A percentile compares a stretch with the other conserved stretches of the same genome.
phyloP scores from a whole-genome alignment of 2,888 invertebrate species.

The Noctua comes region DNA sequence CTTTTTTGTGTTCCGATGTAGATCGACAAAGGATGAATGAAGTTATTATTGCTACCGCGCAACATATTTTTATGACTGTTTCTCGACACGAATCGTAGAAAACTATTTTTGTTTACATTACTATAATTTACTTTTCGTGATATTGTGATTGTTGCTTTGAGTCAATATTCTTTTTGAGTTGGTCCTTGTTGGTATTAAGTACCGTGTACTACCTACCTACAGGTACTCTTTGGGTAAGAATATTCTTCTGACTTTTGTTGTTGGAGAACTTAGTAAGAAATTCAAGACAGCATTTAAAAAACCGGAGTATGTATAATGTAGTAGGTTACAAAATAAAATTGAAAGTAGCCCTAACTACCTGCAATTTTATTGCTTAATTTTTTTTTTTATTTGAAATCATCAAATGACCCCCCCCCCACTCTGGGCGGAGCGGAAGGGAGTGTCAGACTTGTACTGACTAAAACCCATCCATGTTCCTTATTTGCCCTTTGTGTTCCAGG shows the following conservation, averaged over 20 bases:
- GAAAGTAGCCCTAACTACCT: background rate
- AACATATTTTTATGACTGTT: constrained; percentile 62
- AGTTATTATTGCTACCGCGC: constrained; percentile 72
- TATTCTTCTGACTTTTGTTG: background rate
- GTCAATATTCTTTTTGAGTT: constrained; percentile 13
- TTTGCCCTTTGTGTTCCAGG: too few species aligned
- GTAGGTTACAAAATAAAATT: background rate
- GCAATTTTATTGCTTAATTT: background rate
- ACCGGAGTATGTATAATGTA: background rate
- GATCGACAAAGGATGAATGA: constrained; percentile 70
- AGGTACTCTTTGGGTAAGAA: too few species aligned
- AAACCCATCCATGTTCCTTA: too few species aligned
- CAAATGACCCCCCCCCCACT: too few species aligned
- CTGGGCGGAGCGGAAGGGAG: too few species aligned
- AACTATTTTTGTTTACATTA: constrained; percentile 64
- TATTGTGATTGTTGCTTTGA: constrained; percentile 45
- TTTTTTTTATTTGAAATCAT: too few species aligned
- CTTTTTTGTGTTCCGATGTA: constrained; percentile 66
- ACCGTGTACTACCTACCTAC: background rate
- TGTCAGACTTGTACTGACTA: too few species aligned
- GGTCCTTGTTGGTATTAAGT: background rate
- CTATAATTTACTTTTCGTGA: constrained; percentile 50
- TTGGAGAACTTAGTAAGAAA: background rate
- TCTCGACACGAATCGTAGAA: constrained; percentile 58
- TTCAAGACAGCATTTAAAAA: background rate